Base-by-base conservation (phyloP, 2,113 vertebrate genomes). In the Chaetura pelagica region DNA sequence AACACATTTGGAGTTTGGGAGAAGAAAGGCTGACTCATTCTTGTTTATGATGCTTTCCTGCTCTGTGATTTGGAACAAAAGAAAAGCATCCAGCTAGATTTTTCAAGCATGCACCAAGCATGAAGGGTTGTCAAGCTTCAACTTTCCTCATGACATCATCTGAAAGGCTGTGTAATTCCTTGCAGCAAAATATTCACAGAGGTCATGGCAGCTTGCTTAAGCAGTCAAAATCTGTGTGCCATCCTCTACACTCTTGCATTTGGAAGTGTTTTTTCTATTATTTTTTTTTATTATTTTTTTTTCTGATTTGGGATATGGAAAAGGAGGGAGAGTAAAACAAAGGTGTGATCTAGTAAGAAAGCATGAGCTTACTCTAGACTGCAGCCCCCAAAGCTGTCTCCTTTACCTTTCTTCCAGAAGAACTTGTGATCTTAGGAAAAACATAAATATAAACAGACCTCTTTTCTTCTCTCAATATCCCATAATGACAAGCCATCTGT, bases 171-270 rank as follows among this genome's bases (percentile, higher is more conserved):
- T 29, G 11, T 66, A 86, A 88, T 66, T 91, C 72, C 68, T 68
- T 79, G 44, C 77, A 87, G 59, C 93, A 92, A 90, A 92, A 89
- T 55, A 55, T 68, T 51, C 29, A n/a, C 66, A 76, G 67, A 84
- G 75, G 72, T 90, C 91, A 57, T 12, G 27, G 49, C 24, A 91
- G 66, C 81, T 88, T 95, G 29, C 77, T 94, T 79, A 77, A 94
- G 58, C 72, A 93, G 63, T 48, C 87, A 71, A 92, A 96, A 89
- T n/a, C 18, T 4, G 2, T 64, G 95, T 83, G n/a, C 71, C 64
- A 38, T 40, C 62, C 87, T 79, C 34, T 66, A 55, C 38, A 72
- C 7, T 24, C 11, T 87, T 69, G n/a, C 10, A 18, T 81, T 87
- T 86, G 49, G 51, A 62, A 38, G 38, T 38, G 38, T 38, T 38